Base-by-base conservation (phyloP, 2,113 vertebrate genomes). In the Alethe castanea region DNA sequence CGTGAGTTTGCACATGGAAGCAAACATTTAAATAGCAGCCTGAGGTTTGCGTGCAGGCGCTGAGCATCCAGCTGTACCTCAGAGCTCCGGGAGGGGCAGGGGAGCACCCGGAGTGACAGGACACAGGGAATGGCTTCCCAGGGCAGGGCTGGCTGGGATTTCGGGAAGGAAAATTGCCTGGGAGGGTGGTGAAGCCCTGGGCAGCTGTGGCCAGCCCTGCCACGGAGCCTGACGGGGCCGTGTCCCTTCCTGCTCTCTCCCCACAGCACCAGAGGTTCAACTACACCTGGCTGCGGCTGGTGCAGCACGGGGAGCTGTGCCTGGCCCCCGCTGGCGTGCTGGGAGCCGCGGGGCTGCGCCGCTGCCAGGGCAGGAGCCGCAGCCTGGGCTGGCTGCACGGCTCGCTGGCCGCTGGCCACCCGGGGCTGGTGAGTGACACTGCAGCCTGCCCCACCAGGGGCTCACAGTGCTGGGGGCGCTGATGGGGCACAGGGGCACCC, bases 201-300 rank as follows among this genome's bases (percentile, higher is more conserved):
- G 42, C 2, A n/a, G 31, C 59, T 23, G 59, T 23, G 67, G 9
- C 35, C 35, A 35, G 35, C 35, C 19, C 76, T 29, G n/a, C 2
- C 0, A 38, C 38, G 38, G 38, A 11, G 24, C 36, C 8, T 3
- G 26, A n/a, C 2, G 0, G 35, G 31, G 6, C 80, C 20, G 1
- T 40, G 35, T 38, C 76, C 54, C 5, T n/a, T 10, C 13, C 54
- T 9, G 12, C 2, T 92, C 74, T 76, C 61, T 94, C 44, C 45
- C 69, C 61, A 5, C 97, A 99, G 99, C 95, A 94, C 95, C 99
- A 99, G 71, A 94, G 98, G 66, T 99, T 99, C 97, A 99, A 98
- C 97, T 99, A 99, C 92, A 99, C 99, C n/a, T 99, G 99, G 99
- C 95, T 99, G 97, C 97, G 97, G 94, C 97, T 98, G 57, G 76